Percentiles rank a stretch among this genome's conserved stretches.
phyloP scores from a whole-genome alignment of 2,888 invertebrate species.

The Drosophila testacea region DNA sequence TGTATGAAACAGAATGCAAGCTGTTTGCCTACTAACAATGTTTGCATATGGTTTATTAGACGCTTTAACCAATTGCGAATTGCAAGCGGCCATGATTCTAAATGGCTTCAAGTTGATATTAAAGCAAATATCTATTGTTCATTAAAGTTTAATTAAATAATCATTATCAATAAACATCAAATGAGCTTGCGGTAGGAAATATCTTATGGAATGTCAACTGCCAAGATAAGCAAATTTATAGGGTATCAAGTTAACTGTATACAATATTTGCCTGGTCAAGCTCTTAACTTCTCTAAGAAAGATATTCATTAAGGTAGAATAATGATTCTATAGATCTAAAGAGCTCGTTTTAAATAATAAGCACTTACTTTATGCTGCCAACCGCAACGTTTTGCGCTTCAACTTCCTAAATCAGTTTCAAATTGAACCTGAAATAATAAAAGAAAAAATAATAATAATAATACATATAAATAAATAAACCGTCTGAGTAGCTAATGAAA shows the following conservation, averaged over 20 bases:
- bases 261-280: neutral
- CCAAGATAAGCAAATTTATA: neutral
- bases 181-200: neutral
- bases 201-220: neutral
- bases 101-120: neutral
- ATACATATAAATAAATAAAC: slow-evolving; percentile 1
- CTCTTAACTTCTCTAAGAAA: neutral
- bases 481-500: slow-evolving; percentile 16
- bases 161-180: no score
- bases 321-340: neutral
- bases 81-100: neutral
- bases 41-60: neutral
- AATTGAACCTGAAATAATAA: slow-evolving; percentile 29
- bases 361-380: slow-evolving; percentile 6
- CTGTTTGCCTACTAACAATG: neutral
- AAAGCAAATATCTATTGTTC: neutral
- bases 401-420: slow-evolving; percentile 22
- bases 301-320: neutral
- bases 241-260: neutral
- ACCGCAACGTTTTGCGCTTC: neutral
- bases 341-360: slow-evolving; percentile 3
- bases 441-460: neutral
- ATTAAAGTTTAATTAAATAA: neutral
- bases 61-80: neutral
- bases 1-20: neutral